Evolutionary conservation across 2,797 vertebrate species (phyloP).

Genomic region (Eulemur rubriventer): DNA sequence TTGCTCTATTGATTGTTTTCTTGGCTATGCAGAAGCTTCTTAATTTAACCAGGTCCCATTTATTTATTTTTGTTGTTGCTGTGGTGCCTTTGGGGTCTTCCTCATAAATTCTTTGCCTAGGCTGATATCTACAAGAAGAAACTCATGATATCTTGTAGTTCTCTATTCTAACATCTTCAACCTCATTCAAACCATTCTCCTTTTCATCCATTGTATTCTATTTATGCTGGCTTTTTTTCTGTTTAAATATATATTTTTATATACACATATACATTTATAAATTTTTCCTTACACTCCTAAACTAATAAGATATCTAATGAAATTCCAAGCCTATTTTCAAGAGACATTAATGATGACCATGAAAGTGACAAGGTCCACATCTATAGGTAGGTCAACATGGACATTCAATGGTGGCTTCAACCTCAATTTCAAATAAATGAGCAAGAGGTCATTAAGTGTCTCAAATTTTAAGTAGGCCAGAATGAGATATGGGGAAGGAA

Average conservation of each 20-base stretch:
- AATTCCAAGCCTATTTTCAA: background rate
- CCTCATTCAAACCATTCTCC: background rate
- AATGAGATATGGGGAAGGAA: background rate
- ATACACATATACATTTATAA: background rate
- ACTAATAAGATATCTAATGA: background rate
- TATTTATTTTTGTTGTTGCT: too few species aligned
- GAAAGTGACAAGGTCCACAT: background rate
- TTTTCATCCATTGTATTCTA: background rate
- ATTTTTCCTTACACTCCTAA: background rate
- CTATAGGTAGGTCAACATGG: background rate
- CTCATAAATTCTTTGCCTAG: too few species aligned
- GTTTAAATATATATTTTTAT: background rate
- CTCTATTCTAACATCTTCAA: background rate
- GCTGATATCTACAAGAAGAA: too few species aligned
- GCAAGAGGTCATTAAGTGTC: background rate
- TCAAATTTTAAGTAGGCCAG: background rate
- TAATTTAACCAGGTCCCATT: too few species aligned
- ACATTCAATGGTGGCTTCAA: background rate
- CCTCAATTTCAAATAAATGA: background rate
- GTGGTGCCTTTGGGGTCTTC: too few species aligned
- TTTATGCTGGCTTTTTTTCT: background rate
- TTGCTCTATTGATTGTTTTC: too few species aligned
- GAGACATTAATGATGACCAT: background rate
- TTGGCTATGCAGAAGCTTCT: too few species aligned
- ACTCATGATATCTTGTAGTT: background rate